Conservation (phyloP, 1,140 invertebrate species). For the Heliconius nattereri region DNA sequence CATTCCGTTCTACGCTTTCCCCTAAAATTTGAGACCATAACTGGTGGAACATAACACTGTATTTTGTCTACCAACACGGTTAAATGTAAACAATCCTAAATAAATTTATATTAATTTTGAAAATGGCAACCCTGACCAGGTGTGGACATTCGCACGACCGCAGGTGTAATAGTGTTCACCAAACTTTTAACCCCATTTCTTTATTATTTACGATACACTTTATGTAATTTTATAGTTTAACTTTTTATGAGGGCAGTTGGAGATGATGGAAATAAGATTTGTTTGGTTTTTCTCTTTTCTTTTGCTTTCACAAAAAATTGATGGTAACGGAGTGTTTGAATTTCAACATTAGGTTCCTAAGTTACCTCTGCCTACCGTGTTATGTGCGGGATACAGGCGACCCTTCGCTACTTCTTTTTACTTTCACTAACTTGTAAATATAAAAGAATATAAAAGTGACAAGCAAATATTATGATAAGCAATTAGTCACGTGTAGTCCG, state of each 20-base stretch:
- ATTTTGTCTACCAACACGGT: no score
- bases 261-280: not conserved
- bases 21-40: not conserved
- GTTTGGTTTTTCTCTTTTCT: not conserved
- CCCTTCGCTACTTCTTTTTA: not conserved
- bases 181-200: constrained; percentile 24
- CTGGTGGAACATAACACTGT: no score
- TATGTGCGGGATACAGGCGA: not conserved
- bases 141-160: constrained; percentile 22
- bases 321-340: no score
- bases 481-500: constrained; percentile 33
- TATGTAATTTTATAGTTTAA: constrained; percentile 10
- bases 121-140: constrained; percentile 23
- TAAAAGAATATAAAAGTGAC: not conserved
- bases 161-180: constrained; percentile 27
- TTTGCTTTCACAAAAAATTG: not conserved
- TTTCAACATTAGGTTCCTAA: no score
- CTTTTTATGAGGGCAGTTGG: constrained; percentile 2
- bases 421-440: not conserved
- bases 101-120: not conserved
- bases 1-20: not conserved
- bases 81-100: no score
- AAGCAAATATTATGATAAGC: constrained; percentile 42
- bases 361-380: no score
- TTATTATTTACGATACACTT: constrained; percentile 18